Conservation (phyloP, 2,113 vertebrate species). For the Eonycteris spelaea region DNA sequence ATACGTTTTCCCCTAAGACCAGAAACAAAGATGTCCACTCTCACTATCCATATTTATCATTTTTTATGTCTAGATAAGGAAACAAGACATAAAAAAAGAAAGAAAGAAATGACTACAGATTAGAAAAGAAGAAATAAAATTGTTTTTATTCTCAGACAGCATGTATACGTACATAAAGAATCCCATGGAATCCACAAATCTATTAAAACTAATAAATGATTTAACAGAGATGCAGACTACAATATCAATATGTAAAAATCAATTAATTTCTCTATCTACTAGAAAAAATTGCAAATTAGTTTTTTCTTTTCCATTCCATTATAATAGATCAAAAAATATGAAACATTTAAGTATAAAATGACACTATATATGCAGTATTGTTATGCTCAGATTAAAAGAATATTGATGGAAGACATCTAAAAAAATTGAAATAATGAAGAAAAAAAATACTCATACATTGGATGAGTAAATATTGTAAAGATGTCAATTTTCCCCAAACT, state of each 20-base stretch:
- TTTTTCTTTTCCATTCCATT: neutral
- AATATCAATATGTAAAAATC: neutral
- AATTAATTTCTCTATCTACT: neutral
- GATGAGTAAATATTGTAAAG: neutral
- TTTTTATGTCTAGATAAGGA: neutral
- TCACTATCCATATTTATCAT: neutral
- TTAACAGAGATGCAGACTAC: neutral
- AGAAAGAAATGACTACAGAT: neutral
- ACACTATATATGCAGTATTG: neutral
- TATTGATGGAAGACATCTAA: neutral
- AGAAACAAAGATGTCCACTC: neutral
- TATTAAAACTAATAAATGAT: neutral
- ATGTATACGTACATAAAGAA: neutral
- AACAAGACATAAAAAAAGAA: neutral
- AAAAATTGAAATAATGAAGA: neutral
- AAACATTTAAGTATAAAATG: neutral
- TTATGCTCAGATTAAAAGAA: neutral
- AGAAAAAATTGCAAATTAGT: neutral
- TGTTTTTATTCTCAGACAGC: neutral
- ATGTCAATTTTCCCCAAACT: neutral
- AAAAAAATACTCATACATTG: neutral
- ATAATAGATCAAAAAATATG: neutral
- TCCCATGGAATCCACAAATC: neutral
- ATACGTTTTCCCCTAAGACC: neutral
- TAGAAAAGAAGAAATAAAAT: neutral